Evolutionary conservation across 2,888 invertebrate species (phyloP).

Genomic region (Cephalotes varians): DNA sequence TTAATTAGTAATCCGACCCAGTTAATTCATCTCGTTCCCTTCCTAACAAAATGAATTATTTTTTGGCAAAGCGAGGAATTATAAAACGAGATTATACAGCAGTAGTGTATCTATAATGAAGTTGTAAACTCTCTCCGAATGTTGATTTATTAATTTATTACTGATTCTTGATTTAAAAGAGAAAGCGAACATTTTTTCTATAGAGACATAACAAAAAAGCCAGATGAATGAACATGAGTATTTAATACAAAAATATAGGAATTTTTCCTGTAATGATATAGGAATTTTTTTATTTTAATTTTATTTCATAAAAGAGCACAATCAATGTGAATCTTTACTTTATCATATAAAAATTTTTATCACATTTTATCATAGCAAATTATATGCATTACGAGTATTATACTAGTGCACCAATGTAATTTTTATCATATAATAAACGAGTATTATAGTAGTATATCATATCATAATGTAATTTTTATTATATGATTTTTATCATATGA

Average conservation of each 20-base stretch:
- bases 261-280: no score
- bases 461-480: no score
- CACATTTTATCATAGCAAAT: no score
- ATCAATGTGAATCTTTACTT: not conserved
- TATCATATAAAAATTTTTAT: not conserved
- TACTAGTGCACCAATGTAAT: no score
- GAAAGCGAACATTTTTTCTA: not conserved
- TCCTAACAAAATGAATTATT: not conserved
- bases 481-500: no score
- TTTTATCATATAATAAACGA: no score
- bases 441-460: no score
- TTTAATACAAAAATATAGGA: no score
- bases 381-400: no score
- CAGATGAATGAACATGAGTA: not conserved
- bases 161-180: not conserved
- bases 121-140: not conserved
- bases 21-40: not conserved
- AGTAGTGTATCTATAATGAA: not conserved
- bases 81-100: not conserved
- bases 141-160: conserved; percentile 15
- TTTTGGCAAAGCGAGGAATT: not conserved
- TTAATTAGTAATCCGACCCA: conserved; percentile 23
- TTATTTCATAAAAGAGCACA: not conserved
- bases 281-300: not conserved
- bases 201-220: not conserved